phyloP scores from a whole-genome alignment of 2,888 invertebrate species.

The Eumerus sabulonum region DNA sequence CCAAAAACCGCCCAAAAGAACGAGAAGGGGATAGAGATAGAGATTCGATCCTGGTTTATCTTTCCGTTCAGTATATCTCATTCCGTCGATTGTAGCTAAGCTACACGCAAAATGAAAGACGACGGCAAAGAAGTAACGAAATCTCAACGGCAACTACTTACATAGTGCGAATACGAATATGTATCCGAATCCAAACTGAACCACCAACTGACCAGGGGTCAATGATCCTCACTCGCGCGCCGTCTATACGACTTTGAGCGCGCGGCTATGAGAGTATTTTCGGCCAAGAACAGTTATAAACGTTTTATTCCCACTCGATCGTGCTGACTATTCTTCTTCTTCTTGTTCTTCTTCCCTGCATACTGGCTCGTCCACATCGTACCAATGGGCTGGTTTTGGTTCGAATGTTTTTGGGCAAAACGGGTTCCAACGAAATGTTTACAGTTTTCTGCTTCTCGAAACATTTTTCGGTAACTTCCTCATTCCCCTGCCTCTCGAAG shows the following conservation, averaged over 20 bases:
- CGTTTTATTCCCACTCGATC: constrained; percentile 52
- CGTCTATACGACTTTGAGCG: too few species aligned
- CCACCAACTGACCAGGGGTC: constrained; percentile 56
- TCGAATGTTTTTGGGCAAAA: constrained; percentile 43
- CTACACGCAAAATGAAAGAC: too few species aligned
- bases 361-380: neutral
- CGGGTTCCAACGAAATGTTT: constrained; percentile 47
- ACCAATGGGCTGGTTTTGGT: neutral
- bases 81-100: too few species aligned
- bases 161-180: constrained; percentile 8
- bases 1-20: constrained; percentile 37
- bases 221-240: constrained; percentile 40
- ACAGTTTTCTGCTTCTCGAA: constrained; percentile 2
- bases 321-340: constrained; percentile 14
- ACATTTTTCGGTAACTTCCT: constrained; percentile 49
- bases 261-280: constrained; percentile 42
- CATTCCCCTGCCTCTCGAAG: constrained; percentile 26
- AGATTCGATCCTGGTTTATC: constrained; percentile 13
- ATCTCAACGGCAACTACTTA: constrained; percentile 1
- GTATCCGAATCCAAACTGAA: constrained; percentile 1
- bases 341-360: constrained; percentile 20
- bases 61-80: neutral
- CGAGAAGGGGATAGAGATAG: too few species aligned
- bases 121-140: too few species aligned
- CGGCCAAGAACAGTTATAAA: constrained; percentile 68